Conservation (phyloP, 1,140 invertebrate species). For the Triops cancriformis region DNA sequence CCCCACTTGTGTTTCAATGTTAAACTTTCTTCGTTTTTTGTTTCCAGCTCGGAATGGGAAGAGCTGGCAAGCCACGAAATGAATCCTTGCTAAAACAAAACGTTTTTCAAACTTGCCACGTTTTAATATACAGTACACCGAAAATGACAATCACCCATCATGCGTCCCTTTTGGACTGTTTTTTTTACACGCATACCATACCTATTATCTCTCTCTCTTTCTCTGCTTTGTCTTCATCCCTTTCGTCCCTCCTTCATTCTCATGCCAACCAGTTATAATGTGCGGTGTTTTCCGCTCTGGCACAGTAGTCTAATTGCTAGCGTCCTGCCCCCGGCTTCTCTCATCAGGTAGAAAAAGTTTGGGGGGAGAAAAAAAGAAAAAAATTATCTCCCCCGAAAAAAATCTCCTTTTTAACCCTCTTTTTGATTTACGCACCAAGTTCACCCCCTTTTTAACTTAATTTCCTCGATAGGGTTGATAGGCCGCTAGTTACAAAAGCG, state of each 20-base stretch:
- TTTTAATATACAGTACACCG: background rate
- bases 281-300: background rate
- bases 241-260: background rate
- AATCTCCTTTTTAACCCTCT: background rate
- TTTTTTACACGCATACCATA: background rate
- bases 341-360: background rate
- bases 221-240: too few species aligned
- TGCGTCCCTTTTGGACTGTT: background rate
- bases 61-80: too few species aligned
- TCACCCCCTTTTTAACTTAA: background rate
- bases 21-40: too few species aligned
- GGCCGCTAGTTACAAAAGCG: background rate
- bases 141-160: conserved; percentile 14
- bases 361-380: background rate
- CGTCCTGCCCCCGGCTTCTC: conserved; percentile 2
- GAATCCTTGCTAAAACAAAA: too few species aligned
- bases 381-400: background rate
- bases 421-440: background rate
- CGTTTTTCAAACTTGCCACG: background rate
- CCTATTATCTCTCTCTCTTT: background rate
- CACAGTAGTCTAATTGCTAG: conserved; percentile 13
- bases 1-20: background rate
- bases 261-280: conserved; percentile 11
- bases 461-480: background rate
- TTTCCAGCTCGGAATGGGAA: background rate